Evolutionary conservation across 2,797 vertebrate genomes (phyloP), one percentile per base, ranked within the genome.

Genomic region (Sciurus vulgaris): DNA sequence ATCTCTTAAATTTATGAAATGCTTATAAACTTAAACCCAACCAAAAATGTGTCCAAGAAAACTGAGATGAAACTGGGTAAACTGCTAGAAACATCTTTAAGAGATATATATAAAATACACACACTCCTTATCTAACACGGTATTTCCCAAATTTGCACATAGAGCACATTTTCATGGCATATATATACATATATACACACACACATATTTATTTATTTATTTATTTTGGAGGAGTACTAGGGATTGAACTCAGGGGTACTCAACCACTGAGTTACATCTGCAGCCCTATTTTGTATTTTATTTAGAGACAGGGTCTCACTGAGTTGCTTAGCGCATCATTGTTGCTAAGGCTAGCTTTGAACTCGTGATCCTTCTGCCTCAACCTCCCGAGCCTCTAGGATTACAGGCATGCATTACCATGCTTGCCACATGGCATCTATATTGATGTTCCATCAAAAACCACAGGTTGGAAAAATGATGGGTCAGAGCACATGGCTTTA

Each of bases 11-110:
- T 72, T 89, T 93, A 44, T 86, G 47, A 76, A 93, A 87, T 61
- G 79, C 81, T 92, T 81, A 86, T 26, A 83, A 86, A 89, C 26
- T 90, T 89, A 96, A 91, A 54, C 9, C 15, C 82, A 65, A 35
- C 30, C 9, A 72, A 86, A 70, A 73, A 47, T 30, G 13, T 81
- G 4, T 72, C 51, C 6, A 69, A 87, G 44, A 65, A 54, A 86
- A 89, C 0, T 79, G 24, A 84, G 54, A 79, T 79, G 56, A 91
- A 93, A 74, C 49, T 11, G 9, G 14, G 6, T 93, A 28, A 89
- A 56, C 11, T 86, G 12, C 24, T 82, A 22, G n/a, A 93, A 74
- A 94, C 14, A 91, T 41, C 70, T 79, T 47, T 89, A 22, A 83
- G 41, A 81, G 91, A 86, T 30, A 14, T 30, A 30, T 54, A 35